Base-by-base conservation (phyloP, 1,140 invertebrate species). In the Popillia japonica region DNA sequence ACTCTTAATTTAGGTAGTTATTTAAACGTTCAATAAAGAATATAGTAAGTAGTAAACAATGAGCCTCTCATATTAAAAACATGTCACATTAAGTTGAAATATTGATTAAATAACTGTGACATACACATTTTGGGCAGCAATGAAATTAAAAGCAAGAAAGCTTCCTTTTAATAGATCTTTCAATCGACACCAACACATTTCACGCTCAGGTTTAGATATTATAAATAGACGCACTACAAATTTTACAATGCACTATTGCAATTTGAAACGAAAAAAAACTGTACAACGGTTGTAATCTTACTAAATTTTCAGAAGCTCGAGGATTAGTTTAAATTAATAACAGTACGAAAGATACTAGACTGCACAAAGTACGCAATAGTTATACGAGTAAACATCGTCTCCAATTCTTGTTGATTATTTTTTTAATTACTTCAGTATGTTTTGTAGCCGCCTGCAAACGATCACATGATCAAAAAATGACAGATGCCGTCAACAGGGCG, bases 381-480 rank as follows among this genome's bases (percentile, higher is more conserved):
- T 41, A 34, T 74, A 40, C 10, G 40, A 41, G 72, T 74, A 74
- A 44, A 74, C 72, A 74, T 74, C 72, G 61, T 10, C 22, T 34
- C 61, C 27, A 34, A 34, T 11, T 74, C 34, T 74, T 40, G 27
- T 74, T 44, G 72, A 74, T 40, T 41, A 44, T 41, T 74, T 74
- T 73, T 74, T 74, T 74, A 41, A 74, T 74, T 44, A 41, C 14
- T n/a, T 7, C 40, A 73, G 59, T 68, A 68, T 68, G 41, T 74
- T 72, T 72, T 74, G 72, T 74, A 27, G 72, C 72, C 72, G 72
- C 72, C 72, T 40, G 41, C 27, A 41, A 27, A 14, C 17, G 34
- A 17, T 74, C 72, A 74, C 72, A 44, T 74, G 72, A 74, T 20
- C 40, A 74, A 74, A 40, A 40, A 74, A 14, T 74, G 34, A 68